A percentile compares a stretch with the other conserved stretches of the same genome.
Conservation (phyloP, 2,888 invertebrate genomes). For the Philonicus albiceps region DNA sequence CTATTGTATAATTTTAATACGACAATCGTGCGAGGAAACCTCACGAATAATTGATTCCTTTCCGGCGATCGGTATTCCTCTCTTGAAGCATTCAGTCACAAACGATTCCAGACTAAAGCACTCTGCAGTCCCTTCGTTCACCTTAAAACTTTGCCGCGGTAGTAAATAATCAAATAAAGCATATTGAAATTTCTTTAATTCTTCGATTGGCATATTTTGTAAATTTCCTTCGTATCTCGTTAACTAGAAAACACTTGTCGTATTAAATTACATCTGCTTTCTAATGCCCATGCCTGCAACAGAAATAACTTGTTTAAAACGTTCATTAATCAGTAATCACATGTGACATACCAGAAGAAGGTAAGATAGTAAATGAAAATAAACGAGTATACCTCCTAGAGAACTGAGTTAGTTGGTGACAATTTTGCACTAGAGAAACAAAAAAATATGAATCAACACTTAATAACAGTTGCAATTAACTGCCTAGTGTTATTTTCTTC, state of each 20-base stretch:
- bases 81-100: neutral
- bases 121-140: neutral
- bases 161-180: neutral
- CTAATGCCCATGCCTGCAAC: neutral
- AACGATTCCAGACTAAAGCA: neutral
- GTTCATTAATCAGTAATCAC: neutral
- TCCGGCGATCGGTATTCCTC: neutral
- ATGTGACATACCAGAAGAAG: neutral
- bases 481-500: neutral
- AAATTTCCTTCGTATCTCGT: neutral
- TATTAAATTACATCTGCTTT: neutral
- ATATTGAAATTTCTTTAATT: neutral
- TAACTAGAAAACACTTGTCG: neutral
- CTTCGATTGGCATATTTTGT: neutral
- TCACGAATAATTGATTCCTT: constrained; percentile 34
- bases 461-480: neutral
- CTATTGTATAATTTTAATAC: constrained; percentile 1
- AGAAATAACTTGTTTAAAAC: neutral
- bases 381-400: neutral
- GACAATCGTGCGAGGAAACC: constrained; percentile 28
- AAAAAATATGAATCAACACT: neutral
- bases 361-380: neutral
- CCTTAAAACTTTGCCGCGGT: neutral
- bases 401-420: neutral
- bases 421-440: neutral